Evolutionary conservation across 2,888 invertebrate genomes (phyloP).

Genomic region (Dynastes grantii): DNA sequence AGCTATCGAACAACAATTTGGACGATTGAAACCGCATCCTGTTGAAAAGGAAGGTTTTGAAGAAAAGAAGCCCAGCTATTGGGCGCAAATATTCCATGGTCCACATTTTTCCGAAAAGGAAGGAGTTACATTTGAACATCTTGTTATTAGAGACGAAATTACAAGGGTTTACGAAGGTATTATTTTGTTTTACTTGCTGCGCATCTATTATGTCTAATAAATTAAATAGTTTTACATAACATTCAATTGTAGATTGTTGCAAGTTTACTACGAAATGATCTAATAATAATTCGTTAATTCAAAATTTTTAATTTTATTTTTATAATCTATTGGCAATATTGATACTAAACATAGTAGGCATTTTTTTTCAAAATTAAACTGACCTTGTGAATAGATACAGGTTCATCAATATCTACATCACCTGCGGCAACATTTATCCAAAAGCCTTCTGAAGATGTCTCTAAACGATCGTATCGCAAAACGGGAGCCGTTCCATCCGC

Average conservation of each 20-base stretch:
- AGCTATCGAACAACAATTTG: slow-evolving; percentile 83
- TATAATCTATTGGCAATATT: too few relatives aligned
- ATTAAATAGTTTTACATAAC: too few relatives aligned
- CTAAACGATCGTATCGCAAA: slow-evolving; percentile 56
- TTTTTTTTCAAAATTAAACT: too few relatives aligned
- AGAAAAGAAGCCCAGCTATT: slow-evolving; percentile 75
- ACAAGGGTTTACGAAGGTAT: slow-evolving; percentile 60
- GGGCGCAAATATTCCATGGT: slow-evolving; percentile 78
- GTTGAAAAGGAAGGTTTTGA: slow-evolving; percentile 82
- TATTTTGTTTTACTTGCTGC: neutral
- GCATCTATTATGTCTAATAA: too few relatives aligned
- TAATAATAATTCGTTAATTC: too few relatives aligned
- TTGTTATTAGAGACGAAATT: slow-evolving; percentile 69
- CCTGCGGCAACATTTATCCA: neutral
- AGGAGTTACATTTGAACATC: slow-evolving; percentile 73
- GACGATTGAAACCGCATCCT: slow-evolving; percentile 79
- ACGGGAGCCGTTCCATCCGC: slow-evolving; percentile 50
- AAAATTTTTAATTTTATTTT: too few relatives aligned
- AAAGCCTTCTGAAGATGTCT: slow-evolving; percentile 55
- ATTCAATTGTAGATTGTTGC: too few relatives aligned
- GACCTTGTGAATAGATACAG: neutral
- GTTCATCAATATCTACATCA: slow-evolving; percentile 17
- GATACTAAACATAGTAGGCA: too few relatives aligned
- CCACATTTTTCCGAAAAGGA: slow-evolving; percentile 78
- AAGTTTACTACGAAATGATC: too few relatives aligned